Evolutionary conservation across 2,113 vertebrate genomes (phyloP).

Genomic region (Archilochus colubris): DNA sequence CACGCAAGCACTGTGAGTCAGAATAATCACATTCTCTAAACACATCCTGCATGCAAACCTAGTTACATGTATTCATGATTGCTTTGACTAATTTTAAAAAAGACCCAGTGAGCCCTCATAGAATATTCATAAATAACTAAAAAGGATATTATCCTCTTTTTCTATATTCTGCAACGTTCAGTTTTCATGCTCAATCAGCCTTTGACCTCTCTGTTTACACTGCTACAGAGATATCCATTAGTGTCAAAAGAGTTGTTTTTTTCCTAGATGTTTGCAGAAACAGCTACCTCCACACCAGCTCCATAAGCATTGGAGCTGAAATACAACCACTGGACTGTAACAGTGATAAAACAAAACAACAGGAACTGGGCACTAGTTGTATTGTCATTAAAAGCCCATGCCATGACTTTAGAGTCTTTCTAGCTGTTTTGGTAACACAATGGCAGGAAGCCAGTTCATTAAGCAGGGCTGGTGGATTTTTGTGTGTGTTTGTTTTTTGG

Average conservation of each 20-base stretch:
- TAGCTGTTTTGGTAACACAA: slow-evolving; percentile 34
- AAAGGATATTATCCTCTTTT: background rate
- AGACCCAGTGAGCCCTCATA: fast-evolving
- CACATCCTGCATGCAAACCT: background rate
- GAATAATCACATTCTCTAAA: background rate
- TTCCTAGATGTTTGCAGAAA: background rate
- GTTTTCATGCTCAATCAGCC: background rate
- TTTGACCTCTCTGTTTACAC: background rate
- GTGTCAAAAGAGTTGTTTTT: background rate
- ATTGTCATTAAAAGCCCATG: background rate
- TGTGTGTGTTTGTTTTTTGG: background rate
- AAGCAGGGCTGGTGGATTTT: background rate
- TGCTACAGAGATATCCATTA: background rate
- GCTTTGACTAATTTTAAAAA: background rate
- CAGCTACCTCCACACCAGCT: background rate
- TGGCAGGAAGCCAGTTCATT: background rate
- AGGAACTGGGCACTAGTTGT: background rate
- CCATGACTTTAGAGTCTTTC: background rate
- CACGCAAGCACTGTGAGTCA: background rate
- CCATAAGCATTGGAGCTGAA: background rate
- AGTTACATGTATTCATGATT: fast-evolving
- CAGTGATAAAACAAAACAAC: background rate
- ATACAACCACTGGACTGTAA: background rate
- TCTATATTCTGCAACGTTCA: background rate
- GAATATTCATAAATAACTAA: background rate